Evolutionary conservation across 2,113 vertebrate genomes (phyloP), one percentile per base, ranked within the genome.

Genomic region (Corythornis cristatus): DNA sequence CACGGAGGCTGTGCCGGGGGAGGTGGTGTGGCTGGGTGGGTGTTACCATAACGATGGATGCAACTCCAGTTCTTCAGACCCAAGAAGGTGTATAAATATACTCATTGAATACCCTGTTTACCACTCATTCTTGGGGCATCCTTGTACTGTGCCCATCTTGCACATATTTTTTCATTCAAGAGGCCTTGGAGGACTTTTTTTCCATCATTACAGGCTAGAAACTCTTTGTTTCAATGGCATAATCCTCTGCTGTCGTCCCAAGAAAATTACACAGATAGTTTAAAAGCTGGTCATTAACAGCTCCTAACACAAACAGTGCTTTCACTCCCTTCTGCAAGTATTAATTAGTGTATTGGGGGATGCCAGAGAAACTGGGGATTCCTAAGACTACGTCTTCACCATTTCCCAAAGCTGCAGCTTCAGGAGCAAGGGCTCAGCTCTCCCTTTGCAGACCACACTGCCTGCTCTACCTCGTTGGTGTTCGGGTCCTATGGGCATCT

Each of bases 1-100:
- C 5, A 5, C 7, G n/a, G 1, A 33, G 18, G 53, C 28, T 33
- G 19, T 3, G 28, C 3, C 3, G 20, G 23, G 42, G 22, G 7
- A 5, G 28, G 3, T 18, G 3, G n/a, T 5, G 7, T 12, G 40
- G 6, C 23, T 15, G n/a, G 8, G 15, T 23, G 4, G 12, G 16
- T 12, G 8, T 26, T 16, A 16, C n/a, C 20, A 1, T 21, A 61
- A 67, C 23, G 10, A 5, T 4, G 16, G 40, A 40, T 3, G 26
- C 37, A 60, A n/a, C 65, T 17, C 17, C 7, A 7, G 6, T 22
- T 71, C 42, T 28, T 35, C 22, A 20, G 37, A 31, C 14, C 9
- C 29, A 22, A 45, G 56, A 76, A 75, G 75, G 46, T 14, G 11
- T 22, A 23, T 31, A n/a, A 37, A 17, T 23, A 23, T 3, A 33